phyloP scores from a whole-genome alignment of 2,113 vertebrate species.

The Bombycilla garrulus region DNA sequence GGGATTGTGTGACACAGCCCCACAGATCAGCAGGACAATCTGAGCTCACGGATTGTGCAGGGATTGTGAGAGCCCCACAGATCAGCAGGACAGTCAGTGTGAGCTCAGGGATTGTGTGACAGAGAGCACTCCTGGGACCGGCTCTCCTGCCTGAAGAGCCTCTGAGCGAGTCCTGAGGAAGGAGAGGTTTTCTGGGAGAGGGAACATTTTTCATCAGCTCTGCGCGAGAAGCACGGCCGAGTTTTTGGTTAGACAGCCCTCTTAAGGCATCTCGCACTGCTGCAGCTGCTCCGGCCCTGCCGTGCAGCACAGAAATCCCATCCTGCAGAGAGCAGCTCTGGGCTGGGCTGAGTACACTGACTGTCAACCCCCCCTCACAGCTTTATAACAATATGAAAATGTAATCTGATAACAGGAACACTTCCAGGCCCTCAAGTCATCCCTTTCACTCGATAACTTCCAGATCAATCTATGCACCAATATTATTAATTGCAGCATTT shows the following conservation, averaged over 20 bases:
- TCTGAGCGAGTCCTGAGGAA: neutral
- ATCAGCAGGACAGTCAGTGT: neutral
- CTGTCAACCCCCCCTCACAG: neutral
- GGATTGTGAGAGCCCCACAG: neutral
- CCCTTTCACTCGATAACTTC: neutral
- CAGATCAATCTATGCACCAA: neutral
- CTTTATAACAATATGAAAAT: neutral
- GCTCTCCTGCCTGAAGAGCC: neutral
- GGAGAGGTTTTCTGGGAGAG: neutral
- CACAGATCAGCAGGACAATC: too few relatives aligned
- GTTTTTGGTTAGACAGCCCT: constrained; percentile 56
- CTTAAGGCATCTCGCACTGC: constrained; percentile 4
- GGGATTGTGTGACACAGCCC: neutral
- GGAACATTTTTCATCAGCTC: neutral
- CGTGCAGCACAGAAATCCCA: accelerated
- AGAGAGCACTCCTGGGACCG: neutral
- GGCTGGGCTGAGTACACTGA: neutral
- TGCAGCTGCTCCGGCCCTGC: neutral
- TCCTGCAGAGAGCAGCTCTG: neutral
- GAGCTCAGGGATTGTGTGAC: neutral
- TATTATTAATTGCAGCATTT: neutral
- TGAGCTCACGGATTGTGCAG: neutral
- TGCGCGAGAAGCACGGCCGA: accelerated
- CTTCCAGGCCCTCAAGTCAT: neutral
- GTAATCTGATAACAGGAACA: neutral